Evolutionary conservation across 2,113 vertebrate species (phyloP).

Genomic region (Dendrocopos noguchii): DNA sequence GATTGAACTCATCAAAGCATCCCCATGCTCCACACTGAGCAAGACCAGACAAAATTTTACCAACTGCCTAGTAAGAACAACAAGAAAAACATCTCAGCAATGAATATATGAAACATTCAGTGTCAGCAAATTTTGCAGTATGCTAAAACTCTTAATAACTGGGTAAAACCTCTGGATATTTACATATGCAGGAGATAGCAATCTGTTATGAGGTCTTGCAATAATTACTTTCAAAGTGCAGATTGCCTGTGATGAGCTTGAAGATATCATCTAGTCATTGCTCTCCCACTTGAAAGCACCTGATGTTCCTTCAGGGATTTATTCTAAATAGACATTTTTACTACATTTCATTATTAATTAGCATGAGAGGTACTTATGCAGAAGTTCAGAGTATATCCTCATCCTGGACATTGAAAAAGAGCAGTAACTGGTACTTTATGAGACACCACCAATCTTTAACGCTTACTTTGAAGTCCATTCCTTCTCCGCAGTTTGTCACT

Average conservation of each 20-base stretch:
- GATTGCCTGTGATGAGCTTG: neutral
- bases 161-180: neutral
- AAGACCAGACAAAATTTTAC: conserved; percentile 94
- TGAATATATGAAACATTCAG: neutral
- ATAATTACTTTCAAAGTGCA: neutral
- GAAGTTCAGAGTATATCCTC: neutral
- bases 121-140: neutral
- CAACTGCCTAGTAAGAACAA: conserved; percentile 82
- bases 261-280: neutral
- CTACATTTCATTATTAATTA: neutral
- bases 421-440: neutral
- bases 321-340: neutral
- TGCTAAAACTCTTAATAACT: neutral
- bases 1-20: conserved; percentile 98
- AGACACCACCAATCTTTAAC: neutral
- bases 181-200: neutral
- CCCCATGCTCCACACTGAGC: conserved; percentile 98
- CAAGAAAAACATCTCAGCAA: neutral
- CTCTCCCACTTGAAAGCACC: neutral
- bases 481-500: conserved; percentile 97
- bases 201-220: neutral
- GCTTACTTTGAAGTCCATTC: conserved; percentile 96
- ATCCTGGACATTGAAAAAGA: neutral
- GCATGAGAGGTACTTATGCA: neutral
- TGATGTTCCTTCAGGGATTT: neutral